Conservation (phyloP, 2,113 vertebrate genomes). For the Clarias gariepinus region DNA sequence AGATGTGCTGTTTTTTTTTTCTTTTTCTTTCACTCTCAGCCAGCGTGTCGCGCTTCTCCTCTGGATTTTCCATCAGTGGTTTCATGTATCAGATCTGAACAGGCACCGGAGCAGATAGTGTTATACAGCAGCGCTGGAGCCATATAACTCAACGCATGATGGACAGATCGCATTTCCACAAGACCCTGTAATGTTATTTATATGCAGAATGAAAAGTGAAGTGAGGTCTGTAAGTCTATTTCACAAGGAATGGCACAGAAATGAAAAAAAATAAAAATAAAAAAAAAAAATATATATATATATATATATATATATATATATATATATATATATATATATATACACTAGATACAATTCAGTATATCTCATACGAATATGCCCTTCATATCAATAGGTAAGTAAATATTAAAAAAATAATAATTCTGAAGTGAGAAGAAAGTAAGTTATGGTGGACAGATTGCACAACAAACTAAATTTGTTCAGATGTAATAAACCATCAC, state of each 20-base stretch:
- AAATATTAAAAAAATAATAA: background rate
- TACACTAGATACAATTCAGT: background rate
- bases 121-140: constrained; percentile 13
- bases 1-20: background rate
- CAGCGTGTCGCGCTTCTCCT: constrained; percentile 19
- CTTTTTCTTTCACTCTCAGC: constrained; percentile 11
- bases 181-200: constrained; percentile 32
- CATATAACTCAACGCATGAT: constrained; percentile 26
- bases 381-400: background rate
- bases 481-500: background rate
- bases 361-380: background rate
- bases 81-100: constrained; percentile 37
- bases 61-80: constrained; percentile 43
- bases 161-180: constrained; percentile 38
- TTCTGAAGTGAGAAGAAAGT: background rate
- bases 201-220: background rate
- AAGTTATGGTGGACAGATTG: background rate
- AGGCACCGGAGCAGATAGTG: constrained; percentile 17
- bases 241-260: background rate
- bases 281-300: too few relatives aligned
- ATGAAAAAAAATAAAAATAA: too few relatives aligned
- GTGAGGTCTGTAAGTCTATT: background rate
- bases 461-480: background rate
- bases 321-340: too few relatives aligned
- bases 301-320: too few relatives aligned